phyloP scores from a whole-genome alignment of 2,113 vertebrate species.

The Collichthys lucidus region DNA sequence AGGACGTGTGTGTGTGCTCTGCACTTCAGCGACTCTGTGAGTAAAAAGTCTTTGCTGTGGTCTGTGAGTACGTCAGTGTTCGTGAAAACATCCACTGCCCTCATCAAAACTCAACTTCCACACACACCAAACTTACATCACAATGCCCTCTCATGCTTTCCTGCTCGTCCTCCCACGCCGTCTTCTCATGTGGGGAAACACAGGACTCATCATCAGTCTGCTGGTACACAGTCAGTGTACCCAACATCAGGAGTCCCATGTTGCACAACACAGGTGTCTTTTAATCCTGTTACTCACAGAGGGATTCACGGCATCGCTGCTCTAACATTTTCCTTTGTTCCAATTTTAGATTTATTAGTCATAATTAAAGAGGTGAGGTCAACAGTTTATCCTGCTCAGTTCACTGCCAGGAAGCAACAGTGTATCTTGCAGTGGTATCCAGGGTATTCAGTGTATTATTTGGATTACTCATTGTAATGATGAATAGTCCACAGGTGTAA shows the following conservation, averaged over 20 bases:
- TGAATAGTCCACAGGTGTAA: not conserved
- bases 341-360: not conserved
- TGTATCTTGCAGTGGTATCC: no score
- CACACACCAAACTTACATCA: constrained; percentile 34
- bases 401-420: not conserved
- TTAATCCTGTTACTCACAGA: not conserved
- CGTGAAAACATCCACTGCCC: constrained; percentile 6
- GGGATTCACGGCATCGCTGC: not conserved
- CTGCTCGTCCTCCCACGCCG: constrained; percentile 10
- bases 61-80: constrained; percentile 8
- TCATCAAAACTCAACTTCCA: not conserved
- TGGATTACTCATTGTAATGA: not conserved
- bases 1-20: not conserved
- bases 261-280: constrained; percentile 5
- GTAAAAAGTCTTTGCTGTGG: constrained; percentile 8
- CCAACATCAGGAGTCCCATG: constrained; percentile 3
- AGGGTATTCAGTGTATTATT: no score
- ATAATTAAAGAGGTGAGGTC: not conserved
- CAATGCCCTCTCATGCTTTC: not conserved
- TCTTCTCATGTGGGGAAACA: constrained; percentile 11
- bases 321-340: not conserved
- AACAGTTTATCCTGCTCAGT: not conserved
- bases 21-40: not conserved
- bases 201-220: constrained; percentile 11
- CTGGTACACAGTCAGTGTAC: not conserved